These are phyloP conservation scores for Torymus texanus DNA, from an alignment of 2,888 invertebrate genomes.

Conservation along the genomic window DNA sequence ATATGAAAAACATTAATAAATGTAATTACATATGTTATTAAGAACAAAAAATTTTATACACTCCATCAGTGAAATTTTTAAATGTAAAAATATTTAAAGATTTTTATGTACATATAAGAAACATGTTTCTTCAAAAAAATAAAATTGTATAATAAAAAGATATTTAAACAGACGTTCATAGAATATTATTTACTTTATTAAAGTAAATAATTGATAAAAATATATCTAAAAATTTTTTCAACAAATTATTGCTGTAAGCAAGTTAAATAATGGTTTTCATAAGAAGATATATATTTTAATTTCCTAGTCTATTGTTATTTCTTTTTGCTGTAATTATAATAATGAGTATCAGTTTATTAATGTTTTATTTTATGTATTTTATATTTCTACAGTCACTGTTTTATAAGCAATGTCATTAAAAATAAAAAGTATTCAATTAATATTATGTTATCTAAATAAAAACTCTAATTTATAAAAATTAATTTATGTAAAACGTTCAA, in stretches of 20 bases:
- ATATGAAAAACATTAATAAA: constrained; percentile 36
- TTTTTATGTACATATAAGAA: constrained; percentile 37
- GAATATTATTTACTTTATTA: too few species aligned
- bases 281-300: neutral
- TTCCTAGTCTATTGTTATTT: constrained; percentile 7
- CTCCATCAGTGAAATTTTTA: constrained; percentile 61
- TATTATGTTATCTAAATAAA: neutral
- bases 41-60: constrained; percentile 64
- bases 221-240: neutral
- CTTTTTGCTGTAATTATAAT: constrained; percentile 10
- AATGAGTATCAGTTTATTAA: constrained; percentile 31
- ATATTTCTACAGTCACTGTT: constrained; percentile 12
- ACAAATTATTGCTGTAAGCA: neutral
- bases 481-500: too few species aligned
- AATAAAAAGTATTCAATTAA: constrained; percentile 24
- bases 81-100: constrained; percentile 48
- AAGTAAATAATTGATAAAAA: too few species aligned
- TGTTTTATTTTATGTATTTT: constrained; percentile 25
- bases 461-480: too few species aligned
- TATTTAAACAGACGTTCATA: neutral
- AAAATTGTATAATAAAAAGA: constrained; percentile 12
- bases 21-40: constrained; percentile 60
- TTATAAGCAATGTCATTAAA: neutral
- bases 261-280: neutral
- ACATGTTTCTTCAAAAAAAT: neutral